Base-by-base conservation (phyloP, 2,888 invertebrate species). In the Erynnis tages region DNA sequence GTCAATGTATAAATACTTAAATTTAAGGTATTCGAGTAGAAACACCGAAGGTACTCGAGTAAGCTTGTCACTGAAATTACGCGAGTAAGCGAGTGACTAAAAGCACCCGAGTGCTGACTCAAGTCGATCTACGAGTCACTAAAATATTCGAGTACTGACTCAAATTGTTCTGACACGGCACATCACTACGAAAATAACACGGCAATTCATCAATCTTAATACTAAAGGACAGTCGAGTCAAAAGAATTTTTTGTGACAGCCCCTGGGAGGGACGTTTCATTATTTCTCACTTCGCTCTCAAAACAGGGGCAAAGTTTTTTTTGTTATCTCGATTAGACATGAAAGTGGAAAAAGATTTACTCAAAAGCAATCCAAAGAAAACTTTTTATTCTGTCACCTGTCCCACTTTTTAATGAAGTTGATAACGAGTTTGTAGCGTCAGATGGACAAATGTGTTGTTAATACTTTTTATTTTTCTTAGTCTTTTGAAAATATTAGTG, bases 221-320 rank as follows among this genome's bases (percentile, higher is more conserved):
- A 80, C 71, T 50, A 62, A 44, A 59, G 64, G 78, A 78, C 79
- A 73, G 68, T 62, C 61, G 64, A 72, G 69, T 76, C 73, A 76
- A 79, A 80, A 78, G 71, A 77, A 68, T 70, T 71, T 78, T 78
- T 76, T 75, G 62, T 60, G 60, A 64, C 58, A 63, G 58, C 66
- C 62, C 64, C 58, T 58, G 60, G 46, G 59, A 60, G 50, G 61
- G 69, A 68, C 68, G 56, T 74, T 73, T 67, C 63, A 65, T 72
- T 75, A 74, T 74, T 73, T 60, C 55, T 60, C 50, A 58, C 54
- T 23, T 16, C 25, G 2, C 35, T 35, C 50, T 16, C 29, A 27
- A 43, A 50, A 40, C 23, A 49, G 16, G 30, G 11, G 46, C 37
- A 13, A 45, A 45, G 27, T 35, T 46, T 35, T 38, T 38, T 35